phyloP scores from a whole-genome alignment of 2,888 invertebrate genomes.

The Phalangium opilio region DNA sequence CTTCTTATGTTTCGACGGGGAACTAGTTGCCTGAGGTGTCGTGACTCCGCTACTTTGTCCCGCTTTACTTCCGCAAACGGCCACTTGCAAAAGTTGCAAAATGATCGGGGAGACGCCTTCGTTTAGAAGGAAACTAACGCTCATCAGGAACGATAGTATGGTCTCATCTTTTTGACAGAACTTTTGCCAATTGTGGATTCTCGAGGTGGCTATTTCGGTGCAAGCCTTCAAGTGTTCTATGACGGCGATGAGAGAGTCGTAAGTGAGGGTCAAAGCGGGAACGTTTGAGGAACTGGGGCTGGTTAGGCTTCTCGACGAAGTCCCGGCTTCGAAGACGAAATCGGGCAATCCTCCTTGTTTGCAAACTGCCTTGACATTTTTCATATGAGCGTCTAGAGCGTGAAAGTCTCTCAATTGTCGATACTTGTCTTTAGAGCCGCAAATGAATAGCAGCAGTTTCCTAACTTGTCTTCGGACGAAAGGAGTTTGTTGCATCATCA shows the following conservation, averaged over 20 bases:
- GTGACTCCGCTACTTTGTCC: constrained; percentile 7
- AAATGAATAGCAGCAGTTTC: constrained; percentile 76
- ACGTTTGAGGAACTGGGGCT: constrained; percentile 3
- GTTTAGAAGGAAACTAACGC: constrained; percentile 66
- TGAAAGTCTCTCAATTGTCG: constrained; percentile 84
- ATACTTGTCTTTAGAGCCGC: constrained; percentile 91
- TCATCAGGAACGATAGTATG: constrained; percentile 61
- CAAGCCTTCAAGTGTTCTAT: constrained; percentile 91
- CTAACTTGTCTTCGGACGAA: constrained; percentile 65
- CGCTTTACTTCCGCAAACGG: constrained; percentile 45
- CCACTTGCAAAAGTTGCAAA: constrained; percentile 73
- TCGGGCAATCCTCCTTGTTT: constrained; percentile 26
- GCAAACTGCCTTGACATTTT: constrained; percentile 25
- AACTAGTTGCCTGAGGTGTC: constrained; percentile 10
- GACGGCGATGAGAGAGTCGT: constrained; percentile 79
- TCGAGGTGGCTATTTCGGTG: constrained; percentile 74
- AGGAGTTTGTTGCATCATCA: constrained; percentile 89
- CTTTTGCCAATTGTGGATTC: constrained; percentile 90
- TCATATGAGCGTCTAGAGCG: constrained; percentile 71
- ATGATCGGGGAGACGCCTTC: constrained; percentile 81
- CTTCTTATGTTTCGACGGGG: constrained; percentile 21
- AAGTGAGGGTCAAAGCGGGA: constrained; percentile 40
- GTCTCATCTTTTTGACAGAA: constrained; percentile 62
- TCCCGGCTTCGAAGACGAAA: constrained; percentile 8
- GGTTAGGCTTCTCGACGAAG: constrained; percentile 1